Conservation (phyloP, 2,797 vertebrate species). For the Paedocypris micromegethes region DNA sequence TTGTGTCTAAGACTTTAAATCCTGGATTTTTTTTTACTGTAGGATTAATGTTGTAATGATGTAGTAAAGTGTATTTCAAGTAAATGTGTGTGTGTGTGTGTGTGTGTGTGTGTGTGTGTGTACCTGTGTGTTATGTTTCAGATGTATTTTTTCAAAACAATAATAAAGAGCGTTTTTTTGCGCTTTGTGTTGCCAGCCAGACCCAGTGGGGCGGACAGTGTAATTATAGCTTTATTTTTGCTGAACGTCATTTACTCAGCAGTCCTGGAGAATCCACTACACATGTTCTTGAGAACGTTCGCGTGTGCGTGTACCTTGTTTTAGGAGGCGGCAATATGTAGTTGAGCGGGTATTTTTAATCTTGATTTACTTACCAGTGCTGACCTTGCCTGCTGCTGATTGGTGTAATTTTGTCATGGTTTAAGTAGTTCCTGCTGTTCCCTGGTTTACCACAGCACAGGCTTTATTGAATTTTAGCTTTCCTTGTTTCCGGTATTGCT, state of each 20-base stretch:
- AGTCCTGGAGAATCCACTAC: conserved; percentile 22
- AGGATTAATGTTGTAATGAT: conserved; percentile 57
- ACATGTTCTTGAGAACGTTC: background rate
- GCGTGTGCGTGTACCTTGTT: too few relatives aligned
- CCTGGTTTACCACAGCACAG: conserved; percentile 56
- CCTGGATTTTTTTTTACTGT: conserved; percentile 66
- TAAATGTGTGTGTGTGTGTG: background rate
- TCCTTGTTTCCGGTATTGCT: conserved; percentile 48
- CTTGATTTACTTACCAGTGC: conserved; percentile 17
- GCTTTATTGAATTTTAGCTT: conserved; percentile 51
- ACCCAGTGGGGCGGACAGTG: conserved; percentile 5
- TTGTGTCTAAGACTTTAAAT: conserved; percentile 59
- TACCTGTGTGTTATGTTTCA: too few relatives aligned
- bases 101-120: too few relatives aligned
- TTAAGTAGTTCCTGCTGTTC: conserved; percentile 23
- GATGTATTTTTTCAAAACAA: too few relatives aligned
- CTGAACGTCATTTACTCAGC: conserved; percentile 2
- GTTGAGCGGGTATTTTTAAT: conserved; percentile 13
- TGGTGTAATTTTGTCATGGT: conserved; percentile 27
- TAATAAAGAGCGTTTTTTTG: background rate
- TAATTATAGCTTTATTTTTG: conserved; percentile 8
- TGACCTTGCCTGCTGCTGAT: conserved; percentile 20
- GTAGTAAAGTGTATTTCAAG: conserved; percentile 53
- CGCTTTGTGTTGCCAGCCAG: background rate
- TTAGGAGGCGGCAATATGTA: too few relatives aligned